phyloP scores from a whole-genome alignment of 2,797 vertebrate genomes.

The Triplophysa bombifrons region DNA sequence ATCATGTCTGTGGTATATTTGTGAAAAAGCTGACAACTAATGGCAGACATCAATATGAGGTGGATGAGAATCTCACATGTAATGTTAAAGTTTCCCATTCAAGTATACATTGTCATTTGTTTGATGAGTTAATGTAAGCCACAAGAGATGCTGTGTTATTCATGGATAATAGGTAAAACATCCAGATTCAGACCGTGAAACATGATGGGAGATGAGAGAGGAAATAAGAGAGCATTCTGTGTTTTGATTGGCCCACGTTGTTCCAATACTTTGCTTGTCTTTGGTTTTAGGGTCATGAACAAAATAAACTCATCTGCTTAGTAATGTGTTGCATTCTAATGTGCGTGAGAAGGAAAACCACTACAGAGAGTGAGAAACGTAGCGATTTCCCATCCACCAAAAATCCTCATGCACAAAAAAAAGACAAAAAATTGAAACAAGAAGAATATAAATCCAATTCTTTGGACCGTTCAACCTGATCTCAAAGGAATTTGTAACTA shows the following conservation, averaged over 20 bases:
- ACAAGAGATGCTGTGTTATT: constrained; percentile 32
- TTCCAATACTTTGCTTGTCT: constrained; percentile 20
- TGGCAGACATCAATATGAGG: background rate
- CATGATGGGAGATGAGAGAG: background rate
- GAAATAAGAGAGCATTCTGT: background rate
- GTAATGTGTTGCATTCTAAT: constrained; percentile 6
- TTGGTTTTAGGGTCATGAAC: constrained; percentile 1
- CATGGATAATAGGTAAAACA: constrained; percentile 21
- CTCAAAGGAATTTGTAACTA: no score
- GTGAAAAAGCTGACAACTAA: no score
- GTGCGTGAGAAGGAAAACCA: background rate
- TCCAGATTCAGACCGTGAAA: background rate
- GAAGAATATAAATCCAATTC: background rate
- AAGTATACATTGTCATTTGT: constrained; percentile 31
- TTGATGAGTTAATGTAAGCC: constrained; percentile 11
- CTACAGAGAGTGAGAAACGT: background rate
- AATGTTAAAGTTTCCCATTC: background rate
- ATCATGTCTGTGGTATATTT: no score
- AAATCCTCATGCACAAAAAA: no score
- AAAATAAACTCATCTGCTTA: background rate
- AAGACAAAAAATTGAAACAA: background rate
- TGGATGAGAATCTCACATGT: background rate
- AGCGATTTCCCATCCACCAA: background rate
- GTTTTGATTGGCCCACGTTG: background rate
- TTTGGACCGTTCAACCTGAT: background rate